Conservation (phyloP, 2,797 vertebrate genomes). For the Argyrosomus regius region DNA sequence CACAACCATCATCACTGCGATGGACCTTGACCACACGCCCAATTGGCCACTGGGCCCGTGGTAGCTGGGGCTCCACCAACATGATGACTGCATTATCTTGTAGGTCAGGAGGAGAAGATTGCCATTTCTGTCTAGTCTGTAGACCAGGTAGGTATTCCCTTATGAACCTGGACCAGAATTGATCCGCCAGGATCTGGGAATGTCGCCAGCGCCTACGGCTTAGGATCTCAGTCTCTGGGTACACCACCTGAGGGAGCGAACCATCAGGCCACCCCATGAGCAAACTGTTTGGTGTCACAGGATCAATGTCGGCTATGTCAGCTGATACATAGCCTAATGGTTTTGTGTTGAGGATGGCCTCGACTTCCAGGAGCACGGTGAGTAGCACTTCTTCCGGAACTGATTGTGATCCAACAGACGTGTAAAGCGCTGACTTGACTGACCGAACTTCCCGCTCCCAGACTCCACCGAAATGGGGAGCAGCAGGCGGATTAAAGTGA, state of each 20-base stretch:
- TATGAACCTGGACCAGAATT: conserved; percentile 14
- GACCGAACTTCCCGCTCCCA: too few species aligned
- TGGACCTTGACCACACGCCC: not conserved
- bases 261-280: not conserved
- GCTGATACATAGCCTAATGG: too few species aligned
- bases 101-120: not conserved
- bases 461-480: too few species aligned
- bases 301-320: too few species aligned
- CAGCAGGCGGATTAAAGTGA: too few species aligned
- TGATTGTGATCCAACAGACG: too few species aligned
- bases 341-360: too few species aligned
- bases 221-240: not conserved
- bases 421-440: too few species aligned
- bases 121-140: conserved; percentile 4
- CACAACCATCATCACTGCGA: not conserved
- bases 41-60: not conserved
- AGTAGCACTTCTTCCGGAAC: too few species aligned
- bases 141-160: not conserved
- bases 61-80: not conserved
- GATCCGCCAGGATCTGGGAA: not conserved
- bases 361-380: too few species aligned
- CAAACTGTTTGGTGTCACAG: too few species aligned
- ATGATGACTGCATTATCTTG: not conserved
- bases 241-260: conserved; percentile 9
- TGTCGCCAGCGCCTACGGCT: not conserved